Evolutionary conservation across 2,113 vertebrate genomes (phyloP).

Genomic region (Pollimyrus isidori): DNA sequence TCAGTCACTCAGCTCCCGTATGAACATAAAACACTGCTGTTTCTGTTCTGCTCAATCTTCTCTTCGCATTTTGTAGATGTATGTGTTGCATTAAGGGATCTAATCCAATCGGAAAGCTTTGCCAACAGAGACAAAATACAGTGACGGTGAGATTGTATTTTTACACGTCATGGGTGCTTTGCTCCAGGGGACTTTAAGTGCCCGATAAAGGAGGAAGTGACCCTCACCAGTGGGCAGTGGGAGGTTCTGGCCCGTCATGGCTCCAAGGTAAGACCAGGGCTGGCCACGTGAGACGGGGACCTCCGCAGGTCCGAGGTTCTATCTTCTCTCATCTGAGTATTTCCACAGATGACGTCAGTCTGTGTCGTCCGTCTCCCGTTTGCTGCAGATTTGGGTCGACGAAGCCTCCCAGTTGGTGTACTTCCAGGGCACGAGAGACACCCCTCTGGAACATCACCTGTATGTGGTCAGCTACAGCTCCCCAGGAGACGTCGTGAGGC

Average conservation of each 20-base stretch:
- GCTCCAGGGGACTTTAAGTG: constrained; percentile 83
- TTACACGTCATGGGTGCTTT: background rate
- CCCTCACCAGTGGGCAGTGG: constrained; percentile 88
- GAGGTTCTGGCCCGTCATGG: constrained; percentile 87
- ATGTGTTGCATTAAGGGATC: background rate
- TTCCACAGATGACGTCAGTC: background rate
- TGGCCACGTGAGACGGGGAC: background rate
- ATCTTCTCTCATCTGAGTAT: background rate
- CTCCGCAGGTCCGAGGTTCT: background rate
- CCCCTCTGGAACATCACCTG: constrained; percentile 89
- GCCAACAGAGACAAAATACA: background rate
- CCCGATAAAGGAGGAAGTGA: constrained; percentile 78
- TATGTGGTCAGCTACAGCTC: constrained; percentile 84
- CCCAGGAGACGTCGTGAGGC: constrained; percentile 75
- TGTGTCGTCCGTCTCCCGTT: background rate
- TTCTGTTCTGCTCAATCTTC: background rate
- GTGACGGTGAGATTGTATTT: too few species aligned
- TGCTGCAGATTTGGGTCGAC: constrained; percentile 87
- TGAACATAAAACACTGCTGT: background rate
- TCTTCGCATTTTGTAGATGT: background rate
- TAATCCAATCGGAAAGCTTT: background rate
- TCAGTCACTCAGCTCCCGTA: background rate
- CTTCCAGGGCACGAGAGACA: constrained; percentile 92
- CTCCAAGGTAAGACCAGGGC: constrained; percentile 72
- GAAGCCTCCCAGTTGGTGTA: constrained; percentile 85